Percentiles rank a stretch among this genome's conserved stretches.
Conservation (phyloP, 2,113 vertebrate genomes). For the Empidonax traillii region DNA sequence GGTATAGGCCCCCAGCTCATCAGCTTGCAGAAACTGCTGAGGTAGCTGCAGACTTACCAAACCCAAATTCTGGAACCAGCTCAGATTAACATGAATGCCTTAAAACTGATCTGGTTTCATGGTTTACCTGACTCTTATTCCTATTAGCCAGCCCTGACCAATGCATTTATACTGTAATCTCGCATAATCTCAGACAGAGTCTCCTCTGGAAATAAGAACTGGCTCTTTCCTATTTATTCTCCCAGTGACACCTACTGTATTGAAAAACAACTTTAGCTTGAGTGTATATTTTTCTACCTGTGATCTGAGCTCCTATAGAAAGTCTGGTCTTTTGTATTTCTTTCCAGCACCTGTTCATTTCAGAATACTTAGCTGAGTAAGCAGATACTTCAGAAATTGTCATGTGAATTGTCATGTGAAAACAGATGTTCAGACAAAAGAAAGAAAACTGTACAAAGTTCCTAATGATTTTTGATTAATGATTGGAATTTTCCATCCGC, state of each 20-base stretch:
- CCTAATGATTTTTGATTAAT: background rate
- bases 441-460: background rate
- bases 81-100: background rate
- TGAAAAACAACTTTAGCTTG: background rate
- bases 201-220: background rate
- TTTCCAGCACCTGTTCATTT: background rate
- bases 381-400: background rate
- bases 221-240: background rate
- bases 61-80: background rate
- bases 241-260: background rate
- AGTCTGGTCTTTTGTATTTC: background rate
- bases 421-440: background rate
- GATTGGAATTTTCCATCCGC: background rate
- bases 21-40: background rate
- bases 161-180: background rate
- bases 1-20: background rate
- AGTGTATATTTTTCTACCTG: background rate
- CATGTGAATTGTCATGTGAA: background rate
- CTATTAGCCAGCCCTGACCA: background rate
- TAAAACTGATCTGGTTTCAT: background rate
- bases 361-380: background rate
- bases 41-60: background rate
- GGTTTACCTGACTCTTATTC: background rate
- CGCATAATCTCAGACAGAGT: accelerated
- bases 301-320: background rate